A percentile compares a stretch with the other conserved stretches of the same genome.
Conservation (phyloP, 2,797 vertebrate genomes). For the Steatocranus sp. region DNA sequence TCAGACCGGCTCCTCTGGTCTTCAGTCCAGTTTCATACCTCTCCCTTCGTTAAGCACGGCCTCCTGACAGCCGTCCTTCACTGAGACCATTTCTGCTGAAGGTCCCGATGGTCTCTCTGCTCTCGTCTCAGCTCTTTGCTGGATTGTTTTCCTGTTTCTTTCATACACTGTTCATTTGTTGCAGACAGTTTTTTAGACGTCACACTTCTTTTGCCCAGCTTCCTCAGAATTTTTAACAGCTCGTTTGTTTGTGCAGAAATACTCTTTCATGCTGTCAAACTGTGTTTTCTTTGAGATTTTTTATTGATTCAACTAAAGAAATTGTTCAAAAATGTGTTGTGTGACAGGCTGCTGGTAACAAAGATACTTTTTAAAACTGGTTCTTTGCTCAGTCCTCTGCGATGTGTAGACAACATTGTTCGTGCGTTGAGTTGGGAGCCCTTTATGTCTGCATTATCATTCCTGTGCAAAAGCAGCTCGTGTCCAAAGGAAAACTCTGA, state of each 20-base stretch:
- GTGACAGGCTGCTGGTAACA: neutral
- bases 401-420: neutral
- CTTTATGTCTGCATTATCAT: neutral
- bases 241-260: neutral
- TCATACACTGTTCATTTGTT: neutral
- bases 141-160: neutral
- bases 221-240: neutral
- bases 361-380: neutral
- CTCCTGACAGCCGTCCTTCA: neutral
- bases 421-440: rapidly evolving
- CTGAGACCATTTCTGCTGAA: neutral
- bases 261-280: neutral
- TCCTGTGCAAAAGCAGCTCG: neutral
- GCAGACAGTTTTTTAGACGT: neutral
- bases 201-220: neutral
- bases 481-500: neutral
- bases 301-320: neutral
- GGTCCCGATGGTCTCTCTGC: neutral
- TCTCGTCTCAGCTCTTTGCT: neutral
- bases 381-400: neutral
- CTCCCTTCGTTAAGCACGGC: neutral
- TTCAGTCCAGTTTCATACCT: neutral
- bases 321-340: neutral
- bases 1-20: neutral
- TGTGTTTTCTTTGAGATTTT: neutral